phyloP scores from a whole-genome alignment of 2,888 invertebrate genomes.

The Drosophila setosimentum region DNA sequence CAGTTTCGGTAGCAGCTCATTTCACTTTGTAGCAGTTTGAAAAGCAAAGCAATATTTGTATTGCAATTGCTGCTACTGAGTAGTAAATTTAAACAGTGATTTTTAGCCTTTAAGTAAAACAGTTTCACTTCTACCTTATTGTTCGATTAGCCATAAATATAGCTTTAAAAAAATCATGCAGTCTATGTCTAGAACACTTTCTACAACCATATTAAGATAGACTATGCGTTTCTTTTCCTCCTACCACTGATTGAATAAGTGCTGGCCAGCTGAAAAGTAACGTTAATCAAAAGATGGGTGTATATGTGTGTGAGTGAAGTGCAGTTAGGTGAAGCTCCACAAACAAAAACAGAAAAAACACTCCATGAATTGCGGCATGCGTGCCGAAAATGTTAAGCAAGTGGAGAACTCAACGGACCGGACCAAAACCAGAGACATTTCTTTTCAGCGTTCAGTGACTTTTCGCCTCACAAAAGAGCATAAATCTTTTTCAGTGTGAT shows the following conservation, averaged over 20 bases:
- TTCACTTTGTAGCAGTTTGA: neutral
- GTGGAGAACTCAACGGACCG: conserved; percentile 32
- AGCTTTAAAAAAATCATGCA: neutral
- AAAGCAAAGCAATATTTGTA: neutral
- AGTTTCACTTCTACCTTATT: conserved; percentile 53
- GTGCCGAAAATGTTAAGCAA: conserved; percentile 49
- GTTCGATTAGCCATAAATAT: conserved; percentile 4
- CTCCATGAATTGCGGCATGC: conserved; percentile 10
- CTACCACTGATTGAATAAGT: conserved; percentile 4
- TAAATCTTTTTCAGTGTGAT: conserved; percentile 25
- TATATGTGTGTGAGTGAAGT: conserved; percentile 11
- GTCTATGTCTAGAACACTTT: conserved; percentile 67
- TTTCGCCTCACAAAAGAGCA: conserved; percentile 10
- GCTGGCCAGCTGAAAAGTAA: conserved; percentile 36
- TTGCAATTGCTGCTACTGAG: neutral
- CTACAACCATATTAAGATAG: conserved; percentile 54
- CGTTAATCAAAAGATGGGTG: conserved; percentile 34
- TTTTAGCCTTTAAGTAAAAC: neutral
- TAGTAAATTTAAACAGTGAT: neutral
- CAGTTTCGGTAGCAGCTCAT: neutral
- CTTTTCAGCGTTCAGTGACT: conserved; percentile 45
- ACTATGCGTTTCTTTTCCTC: conserved; percentile 16
- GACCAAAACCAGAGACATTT: conserved; percentile 26
- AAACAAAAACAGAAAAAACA: conserved; percentile 8
- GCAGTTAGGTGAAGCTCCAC: conserved; percentile 27